A percentile compares a stretch with the other conserved stretches of the same genome.
phyloP scores from a whole-genome alignment of 2,888 invertebrate genomes.

The Habroteleia sp. region DNA sequence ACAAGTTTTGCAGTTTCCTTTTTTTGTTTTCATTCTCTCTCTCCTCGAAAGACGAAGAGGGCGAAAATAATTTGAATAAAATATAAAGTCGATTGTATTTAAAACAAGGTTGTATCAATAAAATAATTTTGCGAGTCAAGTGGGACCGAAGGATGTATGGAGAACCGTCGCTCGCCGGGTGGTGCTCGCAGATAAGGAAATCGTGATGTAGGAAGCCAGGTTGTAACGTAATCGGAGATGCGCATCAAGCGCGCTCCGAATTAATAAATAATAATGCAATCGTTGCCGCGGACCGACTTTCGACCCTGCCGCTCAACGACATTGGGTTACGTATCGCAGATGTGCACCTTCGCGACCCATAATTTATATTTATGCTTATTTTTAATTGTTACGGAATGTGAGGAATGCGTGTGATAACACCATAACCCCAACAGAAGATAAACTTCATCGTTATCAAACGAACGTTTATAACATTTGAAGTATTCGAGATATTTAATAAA shows the following conservation, averaged over 20 bases:
- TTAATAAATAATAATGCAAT: slow-evolving; percentile 81
- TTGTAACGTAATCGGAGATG: slow-evolving; percentile 74
- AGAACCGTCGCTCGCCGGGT: slow-evolving; percentile 61
- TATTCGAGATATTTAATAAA: too few species aligned
- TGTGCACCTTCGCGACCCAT: neutral
- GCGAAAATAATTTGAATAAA: slow-evolving; percentile 56
- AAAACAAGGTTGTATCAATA: slow-evolving; percentile 57
- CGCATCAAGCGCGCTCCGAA: slow-evolving; percentile 78
- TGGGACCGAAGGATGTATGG: slow-evolving; percentile 52
- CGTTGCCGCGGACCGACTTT: slow-evolving; percentile 67
- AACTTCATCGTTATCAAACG: too few species aligned
- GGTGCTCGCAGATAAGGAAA: slow-evolving; percentile 76
- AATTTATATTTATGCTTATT: slow-evolving; percentile 31
- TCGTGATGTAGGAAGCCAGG: slow-evolving; percentile 76
- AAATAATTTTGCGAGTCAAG: slow-evolving; percentile 62
- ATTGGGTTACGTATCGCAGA: slow-evolving; percentile 42
- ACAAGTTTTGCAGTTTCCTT: too few species aligned
- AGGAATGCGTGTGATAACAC: too few species aligned
- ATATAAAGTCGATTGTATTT: slow-evolving; percentile 54
- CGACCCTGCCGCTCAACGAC: slow-evolving; percentile 58
- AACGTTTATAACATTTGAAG: too few species aligned
- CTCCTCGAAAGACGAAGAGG: neutral
- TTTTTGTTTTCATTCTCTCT: slow-evolving; percentile 7
- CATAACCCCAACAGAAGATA: too few species aligned
- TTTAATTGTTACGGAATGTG: slow-evolving; percentile 15